These are phyloP conservation scores for Platorchestia sp. DNA, from an alignment of 1,140 invertebrate species.

Conservation along the genomic window DNA sequence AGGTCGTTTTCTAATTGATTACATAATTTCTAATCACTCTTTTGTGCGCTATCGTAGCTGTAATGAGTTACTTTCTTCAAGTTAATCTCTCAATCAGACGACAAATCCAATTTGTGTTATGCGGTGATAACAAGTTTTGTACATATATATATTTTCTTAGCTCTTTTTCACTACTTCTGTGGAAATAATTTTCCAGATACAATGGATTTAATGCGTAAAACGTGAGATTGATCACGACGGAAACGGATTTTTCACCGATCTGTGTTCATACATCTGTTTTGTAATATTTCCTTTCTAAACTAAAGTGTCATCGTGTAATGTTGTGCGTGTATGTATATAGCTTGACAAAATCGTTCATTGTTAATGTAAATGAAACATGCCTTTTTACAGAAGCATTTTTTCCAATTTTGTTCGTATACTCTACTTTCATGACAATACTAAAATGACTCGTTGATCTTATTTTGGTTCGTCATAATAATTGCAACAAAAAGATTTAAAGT, in stretches of 20 bases:
- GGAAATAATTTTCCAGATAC: too few species aligned
- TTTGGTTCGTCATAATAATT: not conserved
- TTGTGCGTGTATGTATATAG: constrained; percentile 23
- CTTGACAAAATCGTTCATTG: not conserved
- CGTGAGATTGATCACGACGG: too few species aligned
- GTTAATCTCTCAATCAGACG: too few species aligned
- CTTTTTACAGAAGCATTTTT: not conserved
- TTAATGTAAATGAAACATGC: not conserved
- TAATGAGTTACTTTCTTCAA: too few species aligned
- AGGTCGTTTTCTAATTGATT: too few species aligned
- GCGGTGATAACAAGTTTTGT: too few species aligned
- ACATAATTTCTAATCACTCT: too few species aligned
- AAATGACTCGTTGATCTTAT: not conserved
- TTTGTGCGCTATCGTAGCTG: too few species aligned
- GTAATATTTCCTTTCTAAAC: constrained; percentile 40
- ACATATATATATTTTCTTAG: too few species aligned
- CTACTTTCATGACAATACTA: not conserved
- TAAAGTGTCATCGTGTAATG: constrained; percentile 10
- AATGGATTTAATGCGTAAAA: too few species aligned
- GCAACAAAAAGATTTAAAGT: not conserved
- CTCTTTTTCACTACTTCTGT: too few species aligned
- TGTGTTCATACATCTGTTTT: constrained; percentile 46
- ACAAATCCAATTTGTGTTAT: too few species aligned
- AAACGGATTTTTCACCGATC: not conserved
- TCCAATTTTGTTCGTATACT: not conserved